Evolutionary conservation across 2,888 invertebrate species (phyloP).

Genomic region (Latheticus oryzae): DNA sequence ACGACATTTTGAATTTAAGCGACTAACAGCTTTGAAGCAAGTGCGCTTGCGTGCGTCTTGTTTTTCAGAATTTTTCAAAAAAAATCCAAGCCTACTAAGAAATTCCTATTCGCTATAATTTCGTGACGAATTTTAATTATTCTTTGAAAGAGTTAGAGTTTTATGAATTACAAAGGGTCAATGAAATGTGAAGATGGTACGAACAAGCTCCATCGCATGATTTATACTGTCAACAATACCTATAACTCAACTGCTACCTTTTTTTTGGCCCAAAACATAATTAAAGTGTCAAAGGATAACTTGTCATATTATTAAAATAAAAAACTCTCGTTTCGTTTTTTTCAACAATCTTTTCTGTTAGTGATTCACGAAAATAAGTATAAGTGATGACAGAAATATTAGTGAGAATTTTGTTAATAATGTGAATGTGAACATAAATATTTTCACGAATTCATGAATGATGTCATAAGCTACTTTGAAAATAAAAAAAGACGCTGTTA

Average conservation of each 20-base stretch:
- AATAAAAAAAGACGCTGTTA: too few relatives aligned
- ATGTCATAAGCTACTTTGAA: too few relatives aligned
- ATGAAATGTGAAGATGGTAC: slow-evolving; percentile 22
- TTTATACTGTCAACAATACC: slow-evolving; percentile 11
- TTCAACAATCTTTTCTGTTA: neutral
- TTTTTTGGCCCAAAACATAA: slow-evolving; percentile 22
- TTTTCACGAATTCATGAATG: too few relatives aligned
- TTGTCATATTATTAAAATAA: slow-evolving; percentile 5
- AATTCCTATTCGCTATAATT: too few relatives aligned
- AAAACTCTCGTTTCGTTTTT: neutral
- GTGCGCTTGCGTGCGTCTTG: too few relatives aligned
- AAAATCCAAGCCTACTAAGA: too few relatives aligned
- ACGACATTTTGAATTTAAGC: slow-evolving; percentile 24
- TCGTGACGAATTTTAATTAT: too few relatives aligned
- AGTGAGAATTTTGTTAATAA: too few relatives aligned
- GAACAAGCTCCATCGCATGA: slow-evolving; percentile 27
- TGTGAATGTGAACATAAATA: too few relatives aligned
- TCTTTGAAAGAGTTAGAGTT: slow-evolving; percentile 9
- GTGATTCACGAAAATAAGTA: slow-evolving; percentile 7
- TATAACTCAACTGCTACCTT: slow-evolving; percentile 13
- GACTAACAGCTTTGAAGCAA: too few relatives aligned
- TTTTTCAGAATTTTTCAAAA: too few relatives aligned
- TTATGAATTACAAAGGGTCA: slow-evolving; percentile 16
- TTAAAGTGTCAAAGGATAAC: slow-evolving; percentile 22
- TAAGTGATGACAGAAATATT: too few relatives aligned